Conservation (phyloP, 2,113 vertebrate genomes). For the Trachemys scripta region DNA sequence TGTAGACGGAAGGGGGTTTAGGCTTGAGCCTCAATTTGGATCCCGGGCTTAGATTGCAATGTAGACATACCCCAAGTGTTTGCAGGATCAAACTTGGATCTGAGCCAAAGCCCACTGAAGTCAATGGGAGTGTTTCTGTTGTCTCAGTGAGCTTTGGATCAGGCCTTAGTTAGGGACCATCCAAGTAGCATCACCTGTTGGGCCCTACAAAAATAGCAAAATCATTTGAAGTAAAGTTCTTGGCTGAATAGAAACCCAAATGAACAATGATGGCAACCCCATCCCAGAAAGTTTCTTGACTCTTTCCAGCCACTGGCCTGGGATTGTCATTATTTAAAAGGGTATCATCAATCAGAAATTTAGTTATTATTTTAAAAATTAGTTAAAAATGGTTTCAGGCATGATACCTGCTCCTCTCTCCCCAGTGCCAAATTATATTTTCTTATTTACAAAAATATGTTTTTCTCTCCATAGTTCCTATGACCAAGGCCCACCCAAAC, state of each 20-base stretch:
- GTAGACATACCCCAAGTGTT: neutral
- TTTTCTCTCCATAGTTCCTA: neutral
- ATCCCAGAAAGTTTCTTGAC: neutral
- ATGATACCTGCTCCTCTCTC: neutral
- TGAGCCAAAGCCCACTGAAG: neutral
- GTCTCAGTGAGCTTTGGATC: neutral
- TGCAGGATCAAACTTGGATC: neutral
- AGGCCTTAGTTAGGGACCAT: neutral
- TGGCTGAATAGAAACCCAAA: constrained; percentile 43
- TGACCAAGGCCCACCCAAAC: neutral
- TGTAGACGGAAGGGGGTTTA: too few relatives aligned
- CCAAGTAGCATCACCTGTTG: neutral
- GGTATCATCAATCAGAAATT: constrained; percentile 35
- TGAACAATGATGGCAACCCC: constrained; percentile 41
- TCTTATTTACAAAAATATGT: neutral
- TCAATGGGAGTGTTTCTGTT: neutral
- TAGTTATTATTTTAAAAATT: neutral
- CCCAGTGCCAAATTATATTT: neutral
- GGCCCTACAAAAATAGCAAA: neutral
- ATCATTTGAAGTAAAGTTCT: neutral
- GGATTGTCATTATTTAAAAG: neutral
- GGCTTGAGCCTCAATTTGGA: too few relatives aligned
- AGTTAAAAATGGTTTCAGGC: constrained; percentile 14
- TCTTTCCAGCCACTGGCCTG: neutral
- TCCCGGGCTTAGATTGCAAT: neutral